phyloP scores from a whole-genome alignment of 2,113 vertebrate species.

The Ammodytes marinus region DNA sequence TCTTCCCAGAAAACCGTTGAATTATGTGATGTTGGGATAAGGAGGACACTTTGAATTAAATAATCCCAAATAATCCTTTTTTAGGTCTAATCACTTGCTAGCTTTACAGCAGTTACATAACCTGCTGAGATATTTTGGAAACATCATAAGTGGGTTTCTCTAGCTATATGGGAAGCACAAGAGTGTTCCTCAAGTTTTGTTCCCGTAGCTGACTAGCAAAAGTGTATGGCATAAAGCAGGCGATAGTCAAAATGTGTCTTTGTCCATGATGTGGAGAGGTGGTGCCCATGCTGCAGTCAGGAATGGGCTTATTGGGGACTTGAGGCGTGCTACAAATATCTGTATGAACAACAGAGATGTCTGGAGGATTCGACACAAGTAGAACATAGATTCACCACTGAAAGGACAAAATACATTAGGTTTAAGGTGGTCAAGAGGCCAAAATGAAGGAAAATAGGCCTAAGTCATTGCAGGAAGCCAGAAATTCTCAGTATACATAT shows the following conservation, averaged over 20 bases:
- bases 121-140: constrained; percentile 49
- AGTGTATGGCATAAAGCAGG: constrained; percentile 34
- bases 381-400: background rate
- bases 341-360: background rate
- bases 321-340: constrained; percentile 1
- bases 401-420: background rate
- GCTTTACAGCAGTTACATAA: constrained; percentile 41
- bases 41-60: constrained; percentile 28
- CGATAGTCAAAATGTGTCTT: background rate
- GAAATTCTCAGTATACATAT: background rate
- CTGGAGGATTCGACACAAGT: constrained; percentile 20
- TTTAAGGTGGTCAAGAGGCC: background rate
- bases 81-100: constrained; percentile 41
- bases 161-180: background rate
- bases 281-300: background rate
- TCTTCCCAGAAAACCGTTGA: background rate
- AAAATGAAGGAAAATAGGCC: background rate
- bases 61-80: constrained; percentile 45
- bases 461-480: background rate
- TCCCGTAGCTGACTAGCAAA: constrained; percentile 8
- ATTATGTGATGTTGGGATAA: constrained; percentile 33
- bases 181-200: background rate
- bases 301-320: background rate
- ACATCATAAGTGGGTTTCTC: constrained; percentile 46
- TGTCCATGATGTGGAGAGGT: background rate